A percentile compares a stretch with the other conserved stretches of the same genome.
Evolutionary conservation across 2,888 invertebrate species (phyloP).

Genomic region (Drosophila histrio): DNA sequence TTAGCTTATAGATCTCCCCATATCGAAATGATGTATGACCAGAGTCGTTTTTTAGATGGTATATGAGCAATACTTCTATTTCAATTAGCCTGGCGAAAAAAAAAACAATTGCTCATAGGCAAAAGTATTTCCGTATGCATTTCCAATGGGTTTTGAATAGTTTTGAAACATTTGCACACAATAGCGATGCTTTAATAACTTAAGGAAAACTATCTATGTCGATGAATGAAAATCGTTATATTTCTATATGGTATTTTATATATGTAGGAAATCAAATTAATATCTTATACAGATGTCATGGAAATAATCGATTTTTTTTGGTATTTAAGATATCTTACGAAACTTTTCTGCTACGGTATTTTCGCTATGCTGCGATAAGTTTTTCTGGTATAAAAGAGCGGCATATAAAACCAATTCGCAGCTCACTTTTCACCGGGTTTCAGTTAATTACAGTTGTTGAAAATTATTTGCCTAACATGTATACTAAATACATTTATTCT

Average conservation of each 20-base stretch:
- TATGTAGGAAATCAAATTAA: no score
- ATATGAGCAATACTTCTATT: not conserved
- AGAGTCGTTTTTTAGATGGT: not conserved
- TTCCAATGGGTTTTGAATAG: not conserved
- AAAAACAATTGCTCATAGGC: constrained; percentile 16
- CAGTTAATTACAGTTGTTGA: not conserved
- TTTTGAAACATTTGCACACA: not conserved
- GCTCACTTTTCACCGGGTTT: not conserved
- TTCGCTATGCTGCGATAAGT: no score
- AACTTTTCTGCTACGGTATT: no score
- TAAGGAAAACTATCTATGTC: not conserved
- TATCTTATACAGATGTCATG: no score
- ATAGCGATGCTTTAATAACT: not conserved
- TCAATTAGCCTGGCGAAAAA: not conserved
- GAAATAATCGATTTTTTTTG: no score
- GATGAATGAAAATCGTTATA: no score
- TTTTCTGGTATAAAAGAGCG: not conserved
- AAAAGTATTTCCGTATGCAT: constrained; percentile 40
- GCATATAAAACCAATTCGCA: not conserved
- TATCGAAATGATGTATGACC: constrained; percentile 28
- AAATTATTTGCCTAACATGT: not conserved
- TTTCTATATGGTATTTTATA: no score
- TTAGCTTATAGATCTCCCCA: constrained; percentile 13
- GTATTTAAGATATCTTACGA: no score
- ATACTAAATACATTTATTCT: not conserved